These are phyloP conservation scores for Syngnathoides biaculeatus DNA, from an alignment of 2,113 vertebrate species.

Conservation along the genomic window DNA sequence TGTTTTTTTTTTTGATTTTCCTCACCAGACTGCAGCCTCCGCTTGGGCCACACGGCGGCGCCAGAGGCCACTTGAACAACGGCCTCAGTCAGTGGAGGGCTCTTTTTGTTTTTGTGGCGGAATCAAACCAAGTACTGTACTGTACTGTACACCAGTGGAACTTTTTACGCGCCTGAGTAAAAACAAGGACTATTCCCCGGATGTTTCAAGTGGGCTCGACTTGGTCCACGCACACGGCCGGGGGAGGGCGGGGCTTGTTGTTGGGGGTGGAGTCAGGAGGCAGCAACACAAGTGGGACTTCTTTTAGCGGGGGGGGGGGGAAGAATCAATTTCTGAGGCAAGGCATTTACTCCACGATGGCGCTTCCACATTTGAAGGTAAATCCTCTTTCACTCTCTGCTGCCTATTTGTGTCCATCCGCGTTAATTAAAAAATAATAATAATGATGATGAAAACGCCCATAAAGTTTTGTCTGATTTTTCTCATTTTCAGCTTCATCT, in stretches of 20 bases:
- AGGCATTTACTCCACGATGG: neutral
- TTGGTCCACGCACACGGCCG: neutral
- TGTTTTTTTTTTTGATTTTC: no score
- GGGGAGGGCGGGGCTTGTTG: neutral
- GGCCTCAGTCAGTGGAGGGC: neutral
- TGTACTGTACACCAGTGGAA: no score
- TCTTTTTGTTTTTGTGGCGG: no score
- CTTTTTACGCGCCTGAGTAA: neutral
- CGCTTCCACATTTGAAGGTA: neutral
- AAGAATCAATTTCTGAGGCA: neutral
- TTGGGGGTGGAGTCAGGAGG: neutral
- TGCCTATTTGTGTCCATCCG: neutral
- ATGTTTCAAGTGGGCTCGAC: neutral
- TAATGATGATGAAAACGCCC: no score
- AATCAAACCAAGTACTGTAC: neutral
- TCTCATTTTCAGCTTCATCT: neutral
- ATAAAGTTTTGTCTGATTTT: neutral
- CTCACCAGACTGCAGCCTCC: neutral
- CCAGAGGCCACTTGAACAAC: neutral
- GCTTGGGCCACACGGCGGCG: neutral
- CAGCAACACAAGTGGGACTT: slow-evolving; percentile 2
- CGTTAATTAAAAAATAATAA: neutral
- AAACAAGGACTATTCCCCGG: neutral
- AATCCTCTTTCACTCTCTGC: neutral
- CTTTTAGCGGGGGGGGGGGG: neutral